phyloP scores from a whole-genome alignment of 2,888 invertebrate species.

The Eupsilia transversa region DNA sequence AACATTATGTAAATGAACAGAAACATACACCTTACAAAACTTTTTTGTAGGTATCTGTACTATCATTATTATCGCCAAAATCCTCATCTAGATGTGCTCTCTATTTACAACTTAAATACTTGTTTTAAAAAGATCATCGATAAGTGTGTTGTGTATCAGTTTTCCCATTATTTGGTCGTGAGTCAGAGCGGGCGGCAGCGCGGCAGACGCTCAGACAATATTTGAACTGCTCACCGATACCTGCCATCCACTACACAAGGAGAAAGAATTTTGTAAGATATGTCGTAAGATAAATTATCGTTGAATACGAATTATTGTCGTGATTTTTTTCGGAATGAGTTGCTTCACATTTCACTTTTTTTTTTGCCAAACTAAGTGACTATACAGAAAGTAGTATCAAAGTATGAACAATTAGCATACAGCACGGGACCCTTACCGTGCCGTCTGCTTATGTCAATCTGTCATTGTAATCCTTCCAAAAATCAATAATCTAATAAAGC shows the following conservation, averaged over 20 bases:
- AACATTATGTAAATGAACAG: neutral
- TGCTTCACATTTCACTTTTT: neutral
- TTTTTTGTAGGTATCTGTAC: neutral
- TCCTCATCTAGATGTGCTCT: neutral
- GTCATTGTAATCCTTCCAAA: neutral
- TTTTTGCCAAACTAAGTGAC: too few relatives aligned
- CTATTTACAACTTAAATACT: neutral
- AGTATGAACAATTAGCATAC: neutral
- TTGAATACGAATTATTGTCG: neutral
- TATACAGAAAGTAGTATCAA: neutral
- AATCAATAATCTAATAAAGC: neutral
- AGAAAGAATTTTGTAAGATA: constrained; percentile 48
- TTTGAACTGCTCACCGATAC: constrained; percentile 72
- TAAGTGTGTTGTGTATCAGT: constrained; percentile 32
- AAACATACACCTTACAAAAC: neutral
- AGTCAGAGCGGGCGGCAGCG: constrained; percentile 61
- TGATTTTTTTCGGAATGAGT: neutral
- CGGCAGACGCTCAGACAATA: constrained; percentile 78
- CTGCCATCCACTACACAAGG: constrained; percentile 42
- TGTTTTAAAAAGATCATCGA: constrained; percentile 24
- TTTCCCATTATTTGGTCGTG: constrained; percentile 57
- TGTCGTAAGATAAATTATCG: neutral
- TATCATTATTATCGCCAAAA: neutral
- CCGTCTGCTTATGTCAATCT: too few relatives aligned
- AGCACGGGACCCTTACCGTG: too few relatives aligned